Percentiles rank a stretch among this genome's conserved stretches.
Evolutionary conservation across 2,797 vertebrate genomes (phyloP).

Genomic region (Schizothorax lantsangensis): DNA sequence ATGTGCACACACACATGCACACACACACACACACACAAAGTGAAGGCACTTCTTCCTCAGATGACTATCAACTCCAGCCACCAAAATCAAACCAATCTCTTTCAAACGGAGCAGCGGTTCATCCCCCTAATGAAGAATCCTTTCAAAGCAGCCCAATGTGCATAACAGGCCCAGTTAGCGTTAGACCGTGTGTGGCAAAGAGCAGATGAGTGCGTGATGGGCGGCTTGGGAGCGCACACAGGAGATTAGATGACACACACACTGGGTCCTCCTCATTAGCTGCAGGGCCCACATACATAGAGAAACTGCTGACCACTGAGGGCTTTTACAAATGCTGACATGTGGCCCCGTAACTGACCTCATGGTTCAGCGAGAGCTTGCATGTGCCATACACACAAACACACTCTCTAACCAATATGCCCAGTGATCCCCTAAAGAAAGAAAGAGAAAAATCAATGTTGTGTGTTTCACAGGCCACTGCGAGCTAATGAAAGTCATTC

Average conservation of each 20-base stretch:
- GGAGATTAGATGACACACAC: constrained; percentile 29
- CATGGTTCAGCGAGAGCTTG: constrained; percentile 14
- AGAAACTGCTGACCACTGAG: constrained; percentile 33
- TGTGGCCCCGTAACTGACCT: constrained; percentile 45
- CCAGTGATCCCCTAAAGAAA: constrained; percentile 30
- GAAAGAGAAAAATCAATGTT: constrained; percentile 65
- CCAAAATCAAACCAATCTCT: neutral
- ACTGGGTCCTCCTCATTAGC: constrained; percentile 29
- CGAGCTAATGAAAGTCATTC: constrained; percentile 72
- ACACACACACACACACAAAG: constrained; percentile 15
- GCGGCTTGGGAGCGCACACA: neutral
- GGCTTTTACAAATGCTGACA: constrained; percentile 55
- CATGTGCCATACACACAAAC: constrained; percentile 1
- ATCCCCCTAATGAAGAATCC: constrained; percentile 10
- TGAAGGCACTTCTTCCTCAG: neutral
- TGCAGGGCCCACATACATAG: neutral
- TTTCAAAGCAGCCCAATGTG: neutral
- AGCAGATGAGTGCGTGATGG: constrained; percentile 4
- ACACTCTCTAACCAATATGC: constrained; percentile 36
- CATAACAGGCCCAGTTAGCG: constrained; percentile 6
- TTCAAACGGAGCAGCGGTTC: neutral
- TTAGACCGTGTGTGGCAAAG: constrained; percentile 1
- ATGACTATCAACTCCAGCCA: neutral
- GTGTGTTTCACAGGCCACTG: constrained; percentile 63
- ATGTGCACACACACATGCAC: no score